Evolutionary conservation across 2,888 invertebrate genomes (phyloP), one percentile per base, ranked within the genome.

Genomic region (Coleophora deauratella): DNA sequence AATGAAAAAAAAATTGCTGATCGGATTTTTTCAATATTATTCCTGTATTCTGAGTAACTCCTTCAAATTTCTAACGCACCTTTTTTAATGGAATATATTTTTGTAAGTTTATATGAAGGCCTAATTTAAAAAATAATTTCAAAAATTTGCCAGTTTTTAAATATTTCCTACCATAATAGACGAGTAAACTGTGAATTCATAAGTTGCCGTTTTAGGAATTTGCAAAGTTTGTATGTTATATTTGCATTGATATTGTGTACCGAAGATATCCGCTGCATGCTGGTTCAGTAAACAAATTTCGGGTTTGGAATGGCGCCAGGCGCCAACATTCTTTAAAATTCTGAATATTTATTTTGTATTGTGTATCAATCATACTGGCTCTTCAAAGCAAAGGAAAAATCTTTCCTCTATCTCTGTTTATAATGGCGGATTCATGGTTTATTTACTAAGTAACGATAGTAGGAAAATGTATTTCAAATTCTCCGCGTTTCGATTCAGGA

Each of bases 171-270:
- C 57, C 54, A 55, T 59, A 51, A 58, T 62, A 57, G 55, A 56
- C 48, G 47, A 51, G 54, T 46, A 62, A 63, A 65, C 55, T 46
- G 54, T 61, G 59, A 56, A 60, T 47, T 63, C 72, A 74, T 75
- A 72, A 73, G 63, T 54, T 47, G 61, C 59, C 63, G 61, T 60
- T 76, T 69, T 69, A 54, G 55, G 57, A 59, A 72, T 75, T 69
- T 68, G 61, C 69, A 47, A 53, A 58, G 47, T 49, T 57, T 51
- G 51, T 62, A 70, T 64, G 67, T n/a, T n/a, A n/a, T 62, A 21
- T 21, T 21, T 6, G 6, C 21, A 21, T 21, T 21, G 21, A 21
- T 6, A 6, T 21, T 21, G 21, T 21, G 21, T 21, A 6, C 21
- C 3, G 3, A 21, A 21, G 67, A 64, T 66, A 69, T 75, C 69